Conservation (phyloP, 1,140 invertebrate genomes). For the Hermetia illucens region DNA sequence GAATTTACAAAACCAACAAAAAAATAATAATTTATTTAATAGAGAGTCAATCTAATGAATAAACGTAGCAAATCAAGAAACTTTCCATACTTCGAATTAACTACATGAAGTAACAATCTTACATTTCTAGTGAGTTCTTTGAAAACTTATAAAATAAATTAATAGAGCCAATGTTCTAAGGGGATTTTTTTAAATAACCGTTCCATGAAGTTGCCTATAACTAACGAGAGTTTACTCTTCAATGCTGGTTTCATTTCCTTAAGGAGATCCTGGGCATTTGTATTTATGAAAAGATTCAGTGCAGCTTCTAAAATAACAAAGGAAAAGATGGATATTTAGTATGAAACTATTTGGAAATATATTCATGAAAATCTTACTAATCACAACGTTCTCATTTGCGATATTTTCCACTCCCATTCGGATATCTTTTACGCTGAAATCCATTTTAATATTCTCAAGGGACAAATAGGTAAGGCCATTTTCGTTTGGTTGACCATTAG, state of each 20-base stretch:
- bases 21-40: too few species aligned
- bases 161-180: conserved; percentile 53
- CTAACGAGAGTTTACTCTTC: conserved; percentile 54
- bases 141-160: conserved; percentile 2
- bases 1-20: too few species aligned
- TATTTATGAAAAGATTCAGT: conserved; percentile 73
- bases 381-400: conserved; percentile 58
- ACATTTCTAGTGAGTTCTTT: not conserved
- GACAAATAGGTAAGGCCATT: conserved; percentile 46
- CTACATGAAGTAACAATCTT: too few species aligned
- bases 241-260: conserved; percentile 78
- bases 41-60: too few species aligned
- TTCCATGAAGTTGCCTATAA: conserved; percentile 59
- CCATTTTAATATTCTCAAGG: conserved; percentile 61
- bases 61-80: too few species aligned
- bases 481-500: conserved; percentile 36
- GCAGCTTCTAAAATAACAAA: conserved; percentile 50
- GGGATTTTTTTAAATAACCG: conserved; percentile 60
- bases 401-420: conserved; percentile 71
- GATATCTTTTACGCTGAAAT: conserved; percentile 63
- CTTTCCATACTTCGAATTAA: too few species aligned
- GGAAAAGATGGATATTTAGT: conserved; percentile 6
- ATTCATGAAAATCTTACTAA: too few species aligned
- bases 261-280: conserved; percentile 62
- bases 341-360: conserved; percentile 3